Base-by-base conservation (phyloP, 2,888 invertebrate species). In the Eristalis tenax region DNA sequence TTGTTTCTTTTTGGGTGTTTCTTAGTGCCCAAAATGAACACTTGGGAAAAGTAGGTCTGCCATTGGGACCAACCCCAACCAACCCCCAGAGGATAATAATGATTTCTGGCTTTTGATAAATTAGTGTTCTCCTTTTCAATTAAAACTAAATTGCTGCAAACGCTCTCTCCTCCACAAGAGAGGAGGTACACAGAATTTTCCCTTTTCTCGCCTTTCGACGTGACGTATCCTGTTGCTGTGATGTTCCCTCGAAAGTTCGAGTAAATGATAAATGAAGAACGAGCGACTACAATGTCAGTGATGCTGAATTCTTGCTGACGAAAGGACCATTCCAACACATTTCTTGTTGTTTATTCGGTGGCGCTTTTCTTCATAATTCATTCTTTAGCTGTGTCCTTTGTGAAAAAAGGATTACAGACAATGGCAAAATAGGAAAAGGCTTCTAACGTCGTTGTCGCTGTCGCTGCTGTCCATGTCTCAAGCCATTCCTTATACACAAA, bases 81-180 rank as follows among this genome's bases (percentile, higher is more conserved):
- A 23, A 43, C 56, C 70, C 35, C 59, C 59, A 5, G 74, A 70
- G 68, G 79, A 83, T 82, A 78, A 82, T 86, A 82, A 86, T 86
- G 86, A 83, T 78, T 86, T 81, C 83, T 82, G 78, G 86, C 74
- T 75, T 70, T 78, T 82, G 83, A 86, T 83, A 86, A 86, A 86
- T 86, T 86, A 86, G 86, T 83, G 83, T 79, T 86, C 78, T 82
- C 71, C 74, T 82, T 83, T 86, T 86, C 82, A 86, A 86, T 86
- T 86, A 86, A 86, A 86, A 78, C 78, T 83, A 83, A 82, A 83
- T 86, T 83, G 78, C 86, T 75, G 86, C 86, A 74, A 82, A 86
- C 74, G 74, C 69, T 82, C 64, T 15, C 73, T 66, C 40, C 26
- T 26, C 43, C 61, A 8, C 8, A 6, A 10, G 8, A 32, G 63